These are phyloP conservation scores for Halcyon malimbica DNA, from an alignment of 2,113 vertebrate species.

Conservation along the genomic window DNA sequence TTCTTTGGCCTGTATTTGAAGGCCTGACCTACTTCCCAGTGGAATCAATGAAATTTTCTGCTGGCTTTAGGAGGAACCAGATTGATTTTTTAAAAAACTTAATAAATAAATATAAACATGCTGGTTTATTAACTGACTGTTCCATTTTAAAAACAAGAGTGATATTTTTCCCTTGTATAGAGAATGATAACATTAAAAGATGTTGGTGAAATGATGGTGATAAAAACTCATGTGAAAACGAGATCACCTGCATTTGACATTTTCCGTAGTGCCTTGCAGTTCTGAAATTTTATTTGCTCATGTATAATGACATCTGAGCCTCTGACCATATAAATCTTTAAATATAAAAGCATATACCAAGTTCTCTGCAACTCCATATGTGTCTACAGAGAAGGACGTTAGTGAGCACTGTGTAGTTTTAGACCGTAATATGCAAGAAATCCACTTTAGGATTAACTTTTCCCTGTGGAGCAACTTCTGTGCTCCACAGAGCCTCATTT, in stretches of 20 bases:
- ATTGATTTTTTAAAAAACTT: neutral
- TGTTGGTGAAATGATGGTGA: neutral
- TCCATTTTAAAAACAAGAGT: neutral
- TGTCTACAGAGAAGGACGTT: constrained; percentile 25
- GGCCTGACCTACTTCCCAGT: neutral
- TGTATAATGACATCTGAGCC: constrained; percentile 31
- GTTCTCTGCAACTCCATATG: constrained; percentile 27
- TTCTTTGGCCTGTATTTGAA: neutral
- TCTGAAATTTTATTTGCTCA: constrained; percentile 17
- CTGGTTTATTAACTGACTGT: neutral
- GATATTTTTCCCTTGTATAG: neutral
- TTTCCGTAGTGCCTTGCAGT: neutral
- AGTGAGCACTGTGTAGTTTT: neutral
- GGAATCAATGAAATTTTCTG: constrained; percentile 2
- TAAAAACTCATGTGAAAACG: neutral
- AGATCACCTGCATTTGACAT: constrained; percentile 10
- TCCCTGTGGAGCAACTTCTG: neutral
- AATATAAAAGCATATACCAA: neutral
- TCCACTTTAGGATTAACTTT: constrained; percentile 3
- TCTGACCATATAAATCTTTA: neutral
- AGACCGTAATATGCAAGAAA: neutral
- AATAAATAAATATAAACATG: neutral
- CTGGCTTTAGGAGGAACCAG: neutral
- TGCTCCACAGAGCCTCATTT: neutral
- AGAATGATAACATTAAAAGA: neutral